Evolutionary conservation across 1,140 invertebrate species (phyloP), one percentile per base, ranked within the genome.

Genomic region (Oreohelix idahoensis): DNA sequence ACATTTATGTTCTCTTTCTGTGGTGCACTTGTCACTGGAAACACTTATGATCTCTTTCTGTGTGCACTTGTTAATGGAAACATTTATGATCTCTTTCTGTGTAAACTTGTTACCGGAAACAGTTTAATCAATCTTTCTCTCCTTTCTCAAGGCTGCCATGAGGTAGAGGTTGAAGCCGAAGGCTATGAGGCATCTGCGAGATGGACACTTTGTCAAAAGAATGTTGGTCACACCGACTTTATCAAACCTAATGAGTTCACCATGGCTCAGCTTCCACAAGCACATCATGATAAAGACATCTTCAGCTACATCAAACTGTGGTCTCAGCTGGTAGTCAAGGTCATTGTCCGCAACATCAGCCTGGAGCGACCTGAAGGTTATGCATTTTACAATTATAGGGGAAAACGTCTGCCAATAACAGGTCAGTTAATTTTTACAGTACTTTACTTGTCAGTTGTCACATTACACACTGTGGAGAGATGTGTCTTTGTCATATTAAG

Each of bases 241-340:
- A 42, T 73, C 36, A 11, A 39, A 13, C 13, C n/a, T 45, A 0
- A 10, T 5, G 23, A 73, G 1, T 42, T 73, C 11, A 73, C 20
- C 36, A 42, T 73, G 11, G 36, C 39, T 20, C 71, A 73, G 4
- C 38, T 73, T 15, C 71, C 71, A 23, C 36, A 1, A 17, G 2
- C 23, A 42, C 42, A 42, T 73, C 71, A 36, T 73, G 71, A 73
- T 73, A 17, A 39, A 0, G 4, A 73, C 42, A 39, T 73, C 42
- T 73, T 26, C 38, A 73, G n/a, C 2, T 73, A 42, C 71, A 73
- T 73, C 42, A 73, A 42, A 39, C 20, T 73, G 42, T 39, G 36
- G 42, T 39, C 71, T 20, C 36, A 42, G 20, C 71, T 73, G 36
- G 42, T 45, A 8, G 71, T 73, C 71, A 73, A 29, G n/a, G 15